A percentile compares a stretch with the other conserved stretches of the same genome.
These are phyloP conservation scores for Pseudomyrmex concolor DNA, from an alignment of 1,140 invertebrate genomes.

Conservation along the genomic window DNA sequence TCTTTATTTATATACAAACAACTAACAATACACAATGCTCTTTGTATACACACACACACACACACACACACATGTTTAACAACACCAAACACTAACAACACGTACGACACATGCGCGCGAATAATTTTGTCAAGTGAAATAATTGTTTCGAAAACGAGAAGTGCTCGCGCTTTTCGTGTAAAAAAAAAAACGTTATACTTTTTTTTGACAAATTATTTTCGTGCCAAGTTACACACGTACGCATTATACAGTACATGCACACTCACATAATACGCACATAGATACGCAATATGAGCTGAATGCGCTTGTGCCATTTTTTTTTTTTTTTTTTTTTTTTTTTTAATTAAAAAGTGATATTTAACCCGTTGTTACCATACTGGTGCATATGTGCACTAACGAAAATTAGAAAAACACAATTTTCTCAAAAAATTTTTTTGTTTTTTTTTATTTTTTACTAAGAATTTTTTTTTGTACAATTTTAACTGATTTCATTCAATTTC, in stretches of 20 bases:
- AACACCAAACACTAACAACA: conserved; percentile 83
- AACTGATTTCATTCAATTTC: too few relatives aligned
- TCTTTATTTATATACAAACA: conserved; percentile 65
- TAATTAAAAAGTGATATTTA: too few relatives aligned
- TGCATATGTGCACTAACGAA: too few relatives aligned
- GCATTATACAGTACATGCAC: not conserved
- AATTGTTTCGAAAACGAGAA: not conserved
- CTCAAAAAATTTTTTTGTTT: too few relatives aligned
- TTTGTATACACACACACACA: conserved; percentile 64
- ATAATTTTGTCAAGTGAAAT: not conserved
- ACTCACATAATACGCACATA: not conserved
- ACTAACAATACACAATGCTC: conserved; percentile 84
- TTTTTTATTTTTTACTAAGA: too few relatives aligned
- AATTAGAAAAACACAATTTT: too few relatives aligned
- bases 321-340: not conserved
- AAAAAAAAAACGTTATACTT: not conserved
- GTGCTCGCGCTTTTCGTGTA: not conserved
- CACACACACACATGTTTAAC: conserved; percentile 77
- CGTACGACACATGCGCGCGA: not conserved
- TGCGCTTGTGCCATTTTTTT: not conserved
- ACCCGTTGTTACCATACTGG: too few relatives aligned
- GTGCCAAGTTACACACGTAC: conserved; percentile 61
- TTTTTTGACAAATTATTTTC: conserved; percentile 18
- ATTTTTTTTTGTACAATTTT: too few relatives aligned
- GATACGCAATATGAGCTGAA: conserved; percentile 9